phyloP scores from a whole-genome alignment of 2,797 vertebrate species.

The Pipistrellus kuhlii region DNA sequence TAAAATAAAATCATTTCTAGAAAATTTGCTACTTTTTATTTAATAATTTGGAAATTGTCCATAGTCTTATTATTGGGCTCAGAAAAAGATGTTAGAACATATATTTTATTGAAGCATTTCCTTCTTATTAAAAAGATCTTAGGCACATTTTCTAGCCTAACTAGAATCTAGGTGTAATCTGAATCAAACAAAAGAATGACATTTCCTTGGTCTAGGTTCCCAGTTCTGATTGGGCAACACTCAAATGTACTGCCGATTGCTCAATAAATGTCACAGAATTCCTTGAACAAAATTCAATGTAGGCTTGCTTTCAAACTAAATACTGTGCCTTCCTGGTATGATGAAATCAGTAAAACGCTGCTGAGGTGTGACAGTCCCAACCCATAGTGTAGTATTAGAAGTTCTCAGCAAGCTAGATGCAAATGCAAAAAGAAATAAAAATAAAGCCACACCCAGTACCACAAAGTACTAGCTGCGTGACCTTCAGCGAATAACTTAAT shows the following conservation, averaged over 20 bases:
- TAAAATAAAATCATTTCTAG: constrained; percentile 74
- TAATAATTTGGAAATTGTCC: constrained; percentile 26
- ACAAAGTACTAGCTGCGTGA: not conserved
- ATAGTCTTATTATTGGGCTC: not conserved
- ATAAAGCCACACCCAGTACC: constrained; percentile 9
- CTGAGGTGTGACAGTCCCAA: not conserved
- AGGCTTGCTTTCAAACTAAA: constrained; percentile 25
- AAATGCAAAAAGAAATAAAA: constrained; percentile 47
- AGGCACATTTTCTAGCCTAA: constrained; percentile 27
- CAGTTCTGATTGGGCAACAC: constrained; percentile 54
- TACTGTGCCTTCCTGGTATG: not conserved
- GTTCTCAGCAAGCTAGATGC: not conserved
- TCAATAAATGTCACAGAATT: constrained; percentile 54
- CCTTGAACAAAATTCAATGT: constrained; percentile 35
- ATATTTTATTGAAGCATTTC: constrained; percentile 12
- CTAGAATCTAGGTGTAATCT: constrained; percentile 36
- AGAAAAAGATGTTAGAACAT: not conserved
- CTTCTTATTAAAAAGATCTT: constrained; percentile 1
- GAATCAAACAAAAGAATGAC: constrained; percentile 57
- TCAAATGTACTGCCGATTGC: constrained; percentile 39
- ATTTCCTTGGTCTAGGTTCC: constrained; percentile 17
- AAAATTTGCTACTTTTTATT: constrained; percentile 58
- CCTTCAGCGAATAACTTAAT: not conserved
- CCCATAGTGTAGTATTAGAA: not conserved
- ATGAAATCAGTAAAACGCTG: constrained; percentile 16